Base-by-base conservation (phyloP, 2,113 vertebrate genomes). In the Baryphthengus martii region DNA sequence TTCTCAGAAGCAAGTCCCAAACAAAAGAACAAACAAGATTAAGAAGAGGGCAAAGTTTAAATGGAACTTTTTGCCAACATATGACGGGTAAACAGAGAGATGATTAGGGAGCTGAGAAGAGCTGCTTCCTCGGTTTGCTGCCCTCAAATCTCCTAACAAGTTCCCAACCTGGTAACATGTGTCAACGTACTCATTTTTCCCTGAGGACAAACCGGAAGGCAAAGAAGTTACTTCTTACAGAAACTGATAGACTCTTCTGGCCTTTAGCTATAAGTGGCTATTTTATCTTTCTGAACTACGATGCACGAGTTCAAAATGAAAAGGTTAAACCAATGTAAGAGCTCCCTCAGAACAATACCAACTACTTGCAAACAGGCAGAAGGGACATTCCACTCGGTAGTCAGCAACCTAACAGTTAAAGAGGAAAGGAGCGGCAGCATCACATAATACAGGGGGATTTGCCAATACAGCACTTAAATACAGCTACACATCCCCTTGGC, bases 131-230 rank as follows among this genome's bases (percentile, higher is more conserved):
- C 72, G 33, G 17, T 33, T 58, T 80, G 67, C 50, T 59, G 40
- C 65, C 17, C 39, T 77, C 59, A 63, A 44, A 70, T 42, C 59
- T 71, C n/a, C 44, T 2, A 84, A 7, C 40, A 88, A 66, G 45
- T 62, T 67, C 44, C 70, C 66, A 76, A 4, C 31, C 49, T 58
- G 28, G 37, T 37, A 58, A 52, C 0, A 0, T 5, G 35, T 18
- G 66, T 56, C 58, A 71, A 25, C 1, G 0, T 18, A 40, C 18
- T 53, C 47, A 31, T 29, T 78, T 47, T 50, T 77, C 26, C 47
- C 29, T 8, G 7, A 40, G 21, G 56, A 52, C 23, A 90, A 71
- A 84, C 17, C 52, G 75, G 77, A 67, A 80, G 28, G 35, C 17
- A 82, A 42, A 47, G 2, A 65, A 79, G 24, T 55, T 39, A 62